Conservation (phyloP, 2,797 vertebrate species). For the Anomalospiza imberbis region DNA sequence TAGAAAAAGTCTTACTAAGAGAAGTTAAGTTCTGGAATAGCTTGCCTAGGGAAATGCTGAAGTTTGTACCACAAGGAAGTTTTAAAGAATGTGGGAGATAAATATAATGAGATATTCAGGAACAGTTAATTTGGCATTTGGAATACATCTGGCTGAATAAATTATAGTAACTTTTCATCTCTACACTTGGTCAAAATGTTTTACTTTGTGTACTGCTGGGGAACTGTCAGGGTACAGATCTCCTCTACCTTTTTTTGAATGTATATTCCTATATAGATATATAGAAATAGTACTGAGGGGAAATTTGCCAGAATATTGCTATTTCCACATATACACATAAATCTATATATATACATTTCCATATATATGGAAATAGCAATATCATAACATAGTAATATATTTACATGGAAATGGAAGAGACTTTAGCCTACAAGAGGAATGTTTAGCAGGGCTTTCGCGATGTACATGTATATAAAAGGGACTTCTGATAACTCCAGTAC, state of each 20-base stretch:
- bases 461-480: background rate
- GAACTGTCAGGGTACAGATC: background rate
- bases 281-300: background rate
- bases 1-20: background rate
- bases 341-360: background rate
- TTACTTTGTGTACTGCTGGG: background rate
- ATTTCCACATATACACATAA: background rate
- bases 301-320: background rate
- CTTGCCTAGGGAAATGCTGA: background rate
- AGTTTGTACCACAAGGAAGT: background rate
- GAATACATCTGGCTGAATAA: background rate
- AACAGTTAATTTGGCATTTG: background rate
- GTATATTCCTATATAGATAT: background rate
- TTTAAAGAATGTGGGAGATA: background rate
- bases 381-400: background rate
- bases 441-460: background rate
- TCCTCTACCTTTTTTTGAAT: background rate
- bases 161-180: background rate
- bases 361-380: background rate
- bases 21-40: background rate
- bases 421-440: background rate
- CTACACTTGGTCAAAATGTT: background rate
- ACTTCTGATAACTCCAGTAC: background rate
- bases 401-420: background rate
- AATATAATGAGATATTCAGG: background rate